Evolutionary conservation across 2,113 vertebrate genomes (phyloP).

Genomic region (Todiramphus chloris): DNA sequence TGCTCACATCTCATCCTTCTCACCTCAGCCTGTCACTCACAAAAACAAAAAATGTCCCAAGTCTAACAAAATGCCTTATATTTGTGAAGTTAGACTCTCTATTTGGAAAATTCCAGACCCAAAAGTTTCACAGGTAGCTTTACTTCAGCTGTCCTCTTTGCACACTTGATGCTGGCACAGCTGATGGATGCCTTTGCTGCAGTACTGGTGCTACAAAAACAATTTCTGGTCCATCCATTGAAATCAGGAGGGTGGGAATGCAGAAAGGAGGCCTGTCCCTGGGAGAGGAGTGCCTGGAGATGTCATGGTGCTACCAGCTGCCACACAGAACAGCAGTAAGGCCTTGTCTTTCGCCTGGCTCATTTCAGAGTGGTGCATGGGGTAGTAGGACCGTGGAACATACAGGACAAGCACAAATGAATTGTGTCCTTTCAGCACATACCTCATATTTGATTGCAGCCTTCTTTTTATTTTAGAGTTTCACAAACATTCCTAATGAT

Average conservation of each 20-base stretch:
- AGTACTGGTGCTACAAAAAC: neutral
- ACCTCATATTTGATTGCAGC: neutral
- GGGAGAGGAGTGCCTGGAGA: neutral
- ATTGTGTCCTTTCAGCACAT: neutral
- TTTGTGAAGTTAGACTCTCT: neutral
- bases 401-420: neutral
- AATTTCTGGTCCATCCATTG: neutral
- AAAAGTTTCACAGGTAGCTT: neutral
- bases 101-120: neutral
- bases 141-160: neutral
- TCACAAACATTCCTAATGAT: neutral
- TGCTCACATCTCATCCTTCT: neutral
- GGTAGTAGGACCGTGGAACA: rapidly evolving
- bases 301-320: rapidly evolving
- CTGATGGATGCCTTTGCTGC: neutral
- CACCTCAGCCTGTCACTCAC: neutral
- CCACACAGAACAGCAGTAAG: neutral
- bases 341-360: neutral
- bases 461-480: neutral
- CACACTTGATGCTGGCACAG: neutral
- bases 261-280: neutral
- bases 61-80: neutral
- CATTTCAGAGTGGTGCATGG: rapidly evolving
- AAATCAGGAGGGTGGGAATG: neutral
- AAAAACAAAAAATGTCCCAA: neutral